Conservation (phyloP, 2,113 vertebrate species). For the Oreocharis arfaki region DNA sequence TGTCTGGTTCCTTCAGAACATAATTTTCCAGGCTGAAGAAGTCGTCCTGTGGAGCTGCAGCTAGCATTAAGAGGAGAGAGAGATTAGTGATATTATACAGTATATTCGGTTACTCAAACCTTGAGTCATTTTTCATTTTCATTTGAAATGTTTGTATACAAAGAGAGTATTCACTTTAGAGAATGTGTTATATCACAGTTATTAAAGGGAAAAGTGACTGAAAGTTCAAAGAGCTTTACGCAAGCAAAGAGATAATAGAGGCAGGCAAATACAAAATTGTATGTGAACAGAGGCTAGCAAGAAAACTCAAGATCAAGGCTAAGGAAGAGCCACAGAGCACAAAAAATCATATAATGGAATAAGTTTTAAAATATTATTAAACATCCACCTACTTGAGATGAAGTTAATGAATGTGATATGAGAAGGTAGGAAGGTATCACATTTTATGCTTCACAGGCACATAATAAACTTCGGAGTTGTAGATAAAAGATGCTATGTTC, state of each 20-base stretch:
- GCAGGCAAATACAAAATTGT: not conserved
- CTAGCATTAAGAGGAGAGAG: slow-evolving; percentile 11
- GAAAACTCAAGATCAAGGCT: not conserved
- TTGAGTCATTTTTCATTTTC: slow-evolving; percentile 9
- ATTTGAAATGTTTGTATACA: slow-evolving; percentile 26
- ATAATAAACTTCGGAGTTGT: not conserved
- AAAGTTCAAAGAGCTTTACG: slow-evolving; percentile 33
- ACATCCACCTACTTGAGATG: not conserved
- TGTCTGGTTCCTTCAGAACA: slow-evolving; percentile 55
- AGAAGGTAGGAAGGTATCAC: not conserved
- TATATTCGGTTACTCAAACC: not conserved
- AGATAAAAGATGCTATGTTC: not conserved
- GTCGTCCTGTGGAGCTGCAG: slow-evolving; percentile 1
- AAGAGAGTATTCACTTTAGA: slow-evolving; percentile 30
- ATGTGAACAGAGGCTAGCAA: not conserved
- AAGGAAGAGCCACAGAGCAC: not conserved
- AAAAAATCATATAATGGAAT: slow-evolving; percentile 18
- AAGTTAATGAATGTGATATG: not conserved
- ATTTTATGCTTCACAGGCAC: not conserved
- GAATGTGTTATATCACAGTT: not conserved
- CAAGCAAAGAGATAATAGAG: slow-evolving; percentile 20
- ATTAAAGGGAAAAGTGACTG: slow-evolving; percentile 8
- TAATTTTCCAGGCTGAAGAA: slow-evolving; percentile 56
- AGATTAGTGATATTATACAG: not conserved
- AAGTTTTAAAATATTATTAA: not conserved